Base-by-base conservation (phyloP, 2,888 invertebrate genomes). In the Tholera decimalis region DNA sequence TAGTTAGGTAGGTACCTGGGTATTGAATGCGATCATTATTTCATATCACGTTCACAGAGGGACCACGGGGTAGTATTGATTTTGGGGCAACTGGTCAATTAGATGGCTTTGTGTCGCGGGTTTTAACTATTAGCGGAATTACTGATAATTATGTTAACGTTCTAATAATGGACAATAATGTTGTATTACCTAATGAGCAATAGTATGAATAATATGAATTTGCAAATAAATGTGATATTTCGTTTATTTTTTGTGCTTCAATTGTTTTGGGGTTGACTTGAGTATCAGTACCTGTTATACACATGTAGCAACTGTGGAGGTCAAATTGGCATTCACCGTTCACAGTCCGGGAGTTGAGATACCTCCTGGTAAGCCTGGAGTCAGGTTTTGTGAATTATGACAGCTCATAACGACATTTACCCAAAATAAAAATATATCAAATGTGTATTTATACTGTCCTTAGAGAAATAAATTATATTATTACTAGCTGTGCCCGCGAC, bases 1-100 rank as follows among this genome's bases (percentile, higher is more conserved):
- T 67, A 60, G 58, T 57, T 47, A 70, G 54, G 53, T 47, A 70
- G 54, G 53, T 80, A 69, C 59, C 49, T 61, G 60, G 43, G 43
- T 64, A 78, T 65, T 76, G 72, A 78, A 82, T 82, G 70, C 74
- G 83, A 86, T 89, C 83, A 86, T 86, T 88, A 88, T 89, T 89
- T 89, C 89, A 66, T 69, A 83, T 89, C 91, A 89, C 90, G 90
- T 91, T 65, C 83, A 75, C 70, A 77, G 64, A 78, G 76, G 73
- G 69, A 82, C 82, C 83, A 82, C 80, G 75, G 80, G 76, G 68
- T 22, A 49, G 65, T 85, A 90, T 91, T 89, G 89, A 88, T 86
- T 88, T 87, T 85, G 80, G 80, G 81, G 71, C 68, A 78, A 77
- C 80, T 69, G 79, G 82, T 87, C 85, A 89, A 89, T 89, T 90